Evolutionary conservation across 2,797 vertebrate genomes (phyloP).

Genomic region (Crotalus adamanteus): DNA sequence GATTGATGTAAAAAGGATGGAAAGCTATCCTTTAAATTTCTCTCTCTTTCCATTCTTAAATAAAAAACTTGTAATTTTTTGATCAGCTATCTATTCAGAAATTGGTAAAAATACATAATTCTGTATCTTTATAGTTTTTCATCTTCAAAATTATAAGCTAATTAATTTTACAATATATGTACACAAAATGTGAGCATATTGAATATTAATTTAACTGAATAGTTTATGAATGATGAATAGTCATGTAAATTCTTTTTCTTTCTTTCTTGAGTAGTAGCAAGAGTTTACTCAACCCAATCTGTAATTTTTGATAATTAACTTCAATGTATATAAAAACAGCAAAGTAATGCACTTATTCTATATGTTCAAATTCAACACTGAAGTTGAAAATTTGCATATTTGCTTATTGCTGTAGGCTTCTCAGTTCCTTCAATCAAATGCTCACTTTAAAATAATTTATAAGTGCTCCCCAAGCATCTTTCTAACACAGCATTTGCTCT

Average conservation of each 20-base stretch:
- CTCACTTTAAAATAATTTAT: background rate
- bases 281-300: background rate
- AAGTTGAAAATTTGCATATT: background rate
- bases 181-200: background rate
- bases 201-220: background rate
- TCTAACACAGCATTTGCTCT: slow-evolving; percentile 7
- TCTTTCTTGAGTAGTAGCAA: background rate
- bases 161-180: background rate
- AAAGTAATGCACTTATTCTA: background rate
- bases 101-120: background rate
- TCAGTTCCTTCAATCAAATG: slow-evolving; percentile 1
- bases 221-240: background rate
- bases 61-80: background rate
- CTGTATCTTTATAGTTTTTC: background rate
- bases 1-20: background rate
- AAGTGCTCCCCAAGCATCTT: slow-evolving; percentile 6
- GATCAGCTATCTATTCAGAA: background rate
- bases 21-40: background rate
- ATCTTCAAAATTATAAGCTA: background rate
- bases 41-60: background rate
- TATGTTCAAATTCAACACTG: background rate
- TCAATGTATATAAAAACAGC: background rate
- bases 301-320: background rate
- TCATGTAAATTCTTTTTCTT: background rate
- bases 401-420: background rate